Conservation (phyloP, 2,797 vertebrate genomes). For the Pseudochaenichthys georgianus region DNA sequence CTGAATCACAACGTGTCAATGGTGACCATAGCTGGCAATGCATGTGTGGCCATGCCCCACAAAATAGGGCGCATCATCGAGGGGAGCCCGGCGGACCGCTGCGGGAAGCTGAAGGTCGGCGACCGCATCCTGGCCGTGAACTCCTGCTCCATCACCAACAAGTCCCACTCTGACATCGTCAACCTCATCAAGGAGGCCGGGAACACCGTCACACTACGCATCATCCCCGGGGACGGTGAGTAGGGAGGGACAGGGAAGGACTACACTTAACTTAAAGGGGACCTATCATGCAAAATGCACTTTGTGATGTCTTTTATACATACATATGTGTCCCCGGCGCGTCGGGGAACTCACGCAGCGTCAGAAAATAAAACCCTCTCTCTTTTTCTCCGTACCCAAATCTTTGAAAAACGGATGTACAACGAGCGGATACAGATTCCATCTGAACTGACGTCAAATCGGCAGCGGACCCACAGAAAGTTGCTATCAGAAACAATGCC, state of each 20-base stretch:
- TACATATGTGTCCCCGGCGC: too few species aligned
- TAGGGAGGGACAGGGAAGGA: slow-evolving; percentile 7
- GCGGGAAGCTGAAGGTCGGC: slow-evolving; percentile 98
- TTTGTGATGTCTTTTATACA: too few species aligned
- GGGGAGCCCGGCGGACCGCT: slow-evolving; percentile 99
- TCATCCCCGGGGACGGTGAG: slow-evolving; percentile 99
- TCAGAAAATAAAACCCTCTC: too few species aligned
- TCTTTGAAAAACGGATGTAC: too few species aligned
- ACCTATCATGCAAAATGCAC: too few species aligned
- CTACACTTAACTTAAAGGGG: background rate
- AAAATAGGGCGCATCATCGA: slow-evolving; percentile 99
- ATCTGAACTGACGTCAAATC: too few species aligned
- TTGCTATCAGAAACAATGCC: too few species aligned
- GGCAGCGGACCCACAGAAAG: too few species aligned
- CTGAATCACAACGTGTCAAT: slow-evolving; percentile 71
- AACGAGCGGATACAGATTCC: too few species aligned
- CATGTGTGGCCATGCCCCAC: slow-evolving; percentile 99
- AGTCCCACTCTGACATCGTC: slow-evolving; percentile 99
- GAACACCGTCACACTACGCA: slow-evolving; percentile 98
- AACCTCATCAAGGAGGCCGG: slow-evolving; percentile 99
- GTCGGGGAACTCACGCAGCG: too few species aligned
- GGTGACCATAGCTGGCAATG: slow-evolving; percentile 95
- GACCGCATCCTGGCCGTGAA: slow-evolving; percentile 99
- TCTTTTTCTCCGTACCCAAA: too few species aligned
- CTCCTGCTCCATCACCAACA: slow-evolving; percentile 98